phyloP scores from a whole-genome alignment of 2,113 vertebrate species.

The Menura novaehollandiae region DNA sequence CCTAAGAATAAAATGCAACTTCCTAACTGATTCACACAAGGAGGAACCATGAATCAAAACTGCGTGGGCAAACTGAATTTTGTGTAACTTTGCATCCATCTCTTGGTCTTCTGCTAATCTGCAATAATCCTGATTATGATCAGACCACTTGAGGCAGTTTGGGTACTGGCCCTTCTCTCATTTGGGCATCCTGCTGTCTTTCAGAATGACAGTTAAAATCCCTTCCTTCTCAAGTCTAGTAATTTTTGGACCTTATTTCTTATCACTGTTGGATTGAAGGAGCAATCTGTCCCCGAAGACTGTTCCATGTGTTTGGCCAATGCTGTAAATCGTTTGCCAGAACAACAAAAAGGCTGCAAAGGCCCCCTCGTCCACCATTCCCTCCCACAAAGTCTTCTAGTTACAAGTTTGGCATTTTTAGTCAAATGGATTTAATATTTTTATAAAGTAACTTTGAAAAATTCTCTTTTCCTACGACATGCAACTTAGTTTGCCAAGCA shows the following conservation, averaged over 20 bases:
- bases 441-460: neutral
- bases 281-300: conserved; percentile 5
- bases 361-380: neutral
- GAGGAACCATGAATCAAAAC: neutral
- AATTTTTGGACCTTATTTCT: neutral
- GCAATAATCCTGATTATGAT: neutral
- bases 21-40: neutral
- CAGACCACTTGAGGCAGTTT: neutral
- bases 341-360: conserved; percentile 17
- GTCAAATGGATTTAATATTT: neutral
- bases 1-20: neutral
- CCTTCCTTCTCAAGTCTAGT: neutral
- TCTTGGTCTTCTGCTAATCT: neutral
- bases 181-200: neutral
- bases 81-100: neutral
- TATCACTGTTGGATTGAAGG: conserved; percentile 2
- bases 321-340: neutral
- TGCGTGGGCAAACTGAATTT: neutral
- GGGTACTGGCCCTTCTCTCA: neutral
- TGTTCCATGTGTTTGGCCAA: conserved; percentile 18
- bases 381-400: neutral
- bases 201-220: neutral
- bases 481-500: neutral
- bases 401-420: neutral
- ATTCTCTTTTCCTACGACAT: neutral